Percentiles rank a stretch among this genome's conserved stretches.
Evolutionary conservation across 2,113 vertebrate genomes (phyloP).

Genomic region (Xiphophorus couchianus): DNA sequence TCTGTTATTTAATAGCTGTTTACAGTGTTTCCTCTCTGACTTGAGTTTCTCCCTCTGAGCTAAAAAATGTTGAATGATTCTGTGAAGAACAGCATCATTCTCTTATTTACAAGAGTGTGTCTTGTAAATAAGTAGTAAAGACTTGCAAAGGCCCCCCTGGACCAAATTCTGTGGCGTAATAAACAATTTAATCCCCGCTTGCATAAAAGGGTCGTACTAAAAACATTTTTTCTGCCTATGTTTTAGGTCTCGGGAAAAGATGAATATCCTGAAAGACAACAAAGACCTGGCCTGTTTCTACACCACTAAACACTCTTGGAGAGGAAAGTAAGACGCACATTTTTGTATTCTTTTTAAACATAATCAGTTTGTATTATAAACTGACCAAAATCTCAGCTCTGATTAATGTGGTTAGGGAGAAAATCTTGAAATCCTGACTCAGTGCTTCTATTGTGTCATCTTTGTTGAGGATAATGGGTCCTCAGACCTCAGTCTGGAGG

Average conservation of each 20-base stretch:
- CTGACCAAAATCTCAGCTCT: background rate
- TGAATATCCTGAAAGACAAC: constrained; percentile 98
- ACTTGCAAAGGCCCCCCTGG: background rate
- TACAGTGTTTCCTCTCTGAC: constrained; percentile 15
- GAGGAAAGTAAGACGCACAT: constrained; percentile 91
- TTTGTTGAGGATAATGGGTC: background rate
- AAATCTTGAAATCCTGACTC: constrained; percentile 51
- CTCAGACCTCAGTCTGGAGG: constrained; percentile 13
- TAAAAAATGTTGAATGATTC: constrained; percentile 54
- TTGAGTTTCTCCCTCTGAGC: constrained; percentile 25
- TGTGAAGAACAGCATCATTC: constrained; percentile 41
- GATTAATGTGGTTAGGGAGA: constrained; percentile 7
- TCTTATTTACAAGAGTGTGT: constrained; percentile 1
- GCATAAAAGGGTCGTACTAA: background rate
- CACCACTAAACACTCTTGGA: constrained; percentile 99
- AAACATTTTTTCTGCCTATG: constrained; percentile 17
- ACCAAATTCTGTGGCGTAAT: background rate
- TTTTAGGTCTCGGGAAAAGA: constrained; percentile 89
- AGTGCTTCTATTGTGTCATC: constrained; percentile 52
- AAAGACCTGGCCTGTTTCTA: constrained; percentile 99
- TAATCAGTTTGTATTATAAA: background rate
- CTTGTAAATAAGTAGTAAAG: constrained; percentile 15
- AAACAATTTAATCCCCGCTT: background rate
- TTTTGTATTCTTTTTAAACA: background rate
- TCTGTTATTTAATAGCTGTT: constrained; percentile 32